Conservation (phyloP, 2,113 vertebrate genomes). For the Thunnus maccoyii region DNA sequence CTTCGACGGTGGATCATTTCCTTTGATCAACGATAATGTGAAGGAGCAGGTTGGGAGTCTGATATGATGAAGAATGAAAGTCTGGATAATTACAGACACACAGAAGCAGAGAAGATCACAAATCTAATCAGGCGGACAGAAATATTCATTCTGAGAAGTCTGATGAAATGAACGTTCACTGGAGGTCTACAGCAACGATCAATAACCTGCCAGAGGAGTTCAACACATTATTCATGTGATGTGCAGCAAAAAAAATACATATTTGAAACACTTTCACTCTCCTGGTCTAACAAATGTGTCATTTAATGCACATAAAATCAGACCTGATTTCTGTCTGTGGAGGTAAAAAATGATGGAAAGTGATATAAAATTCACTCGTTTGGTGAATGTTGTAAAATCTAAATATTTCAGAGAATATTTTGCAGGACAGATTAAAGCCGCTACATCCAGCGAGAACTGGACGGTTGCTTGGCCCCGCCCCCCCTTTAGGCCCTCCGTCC, state of each 20-base stretch:
- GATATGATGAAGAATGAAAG: constrained; percentile 26
- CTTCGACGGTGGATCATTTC: constrained; percentile 30
- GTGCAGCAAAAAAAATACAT: background rate
- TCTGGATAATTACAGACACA: constrained; percentile 15
- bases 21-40: constrained; percentile 41
- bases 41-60: background rate
- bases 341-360: too few species aligned
- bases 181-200: background rate
- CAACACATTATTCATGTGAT: background rate
- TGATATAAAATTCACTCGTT: background rate
- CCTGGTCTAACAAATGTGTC: background rate
- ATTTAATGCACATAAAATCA: background rate
- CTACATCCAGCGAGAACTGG: too few species aligned
- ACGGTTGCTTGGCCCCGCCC: too few species aligned
- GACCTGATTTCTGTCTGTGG: background rate
- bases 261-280: background rate
- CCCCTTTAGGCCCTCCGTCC: too few species aligned
- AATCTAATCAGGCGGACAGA: background rate
- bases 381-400: too few species aligned
- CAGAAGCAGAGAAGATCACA: constrained; percentile 1
- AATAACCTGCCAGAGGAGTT: background rate
- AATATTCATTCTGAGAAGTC: background rate
- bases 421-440: too few species aligned
- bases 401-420: too few species aligned
- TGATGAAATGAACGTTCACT: background rate